Evolutionary conservation across 2,888 invertebrate genomes (phyloP).

Genomic region (Macropis europaea): DNA sequence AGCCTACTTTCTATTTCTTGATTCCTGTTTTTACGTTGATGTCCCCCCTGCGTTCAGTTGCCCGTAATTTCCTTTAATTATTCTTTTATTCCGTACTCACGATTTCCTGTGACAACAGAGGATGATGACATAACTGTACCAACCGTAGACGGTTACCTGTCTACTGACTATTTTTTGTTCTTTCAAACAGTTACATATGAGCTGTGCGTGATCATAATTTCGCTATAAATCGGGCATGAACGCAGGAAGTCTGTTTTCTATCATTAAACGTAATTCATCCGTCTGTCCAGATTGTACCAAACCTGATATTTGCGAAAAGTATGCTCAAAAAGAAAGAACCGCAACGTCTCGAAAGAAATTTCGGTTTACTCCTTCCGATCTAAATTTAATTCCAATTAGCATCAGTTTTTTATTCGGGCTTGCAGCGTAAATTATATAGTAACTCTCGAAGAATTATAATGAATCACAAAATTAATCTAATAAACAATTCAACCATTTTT

Average conservation of each 20-base stretch:
- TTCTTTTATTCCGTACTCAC: not conserved
- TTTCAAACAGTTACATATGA: not conserved
- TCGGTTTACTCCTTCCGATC: too few relatives aligned
- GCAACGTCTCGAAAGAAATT: too few relatives aligned
- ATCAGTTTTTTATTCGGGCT: too few relatives aligned
- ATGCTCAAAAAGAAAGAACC: not conserved
- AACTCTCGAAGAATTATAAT: too few relatives aligned
- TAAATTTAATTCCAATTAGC: too few relatives aligned
- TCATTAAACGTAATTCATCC: constrained; percentile 35
- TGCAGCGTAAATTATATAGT: too few relatives aligned
- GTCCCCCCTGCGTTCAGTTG: not conserved
- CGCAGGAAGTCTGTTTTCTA: constrained; percentile 25
- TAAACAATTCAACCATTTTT: too few relatives aligned
- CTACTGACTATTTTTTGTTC: constrained; percentile 12
- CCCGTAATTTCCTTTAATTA: constrained; percentile 44
- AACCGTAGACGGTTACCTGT: not conserved
- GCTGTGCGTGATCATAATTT: constrained; percentile 49
- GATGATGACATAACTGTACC: constrained; percentile 51
- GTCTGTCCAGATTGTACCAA: constrained; percentile 8
- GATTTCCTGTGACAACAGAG: constrained; percentile 28
- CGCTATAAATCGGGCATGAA: not conserved
- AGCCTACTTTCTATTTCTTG: not conserved
- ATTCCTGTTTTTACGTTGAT: not conserved
- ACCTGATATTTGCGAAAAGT: not conserved
- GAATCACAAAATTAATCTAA: too few relatives aligned